Evolutionary conservation across 2,797 vertebrate genomes (phyloP).

Genomic region (Leptatherina wallacei): DNA sequence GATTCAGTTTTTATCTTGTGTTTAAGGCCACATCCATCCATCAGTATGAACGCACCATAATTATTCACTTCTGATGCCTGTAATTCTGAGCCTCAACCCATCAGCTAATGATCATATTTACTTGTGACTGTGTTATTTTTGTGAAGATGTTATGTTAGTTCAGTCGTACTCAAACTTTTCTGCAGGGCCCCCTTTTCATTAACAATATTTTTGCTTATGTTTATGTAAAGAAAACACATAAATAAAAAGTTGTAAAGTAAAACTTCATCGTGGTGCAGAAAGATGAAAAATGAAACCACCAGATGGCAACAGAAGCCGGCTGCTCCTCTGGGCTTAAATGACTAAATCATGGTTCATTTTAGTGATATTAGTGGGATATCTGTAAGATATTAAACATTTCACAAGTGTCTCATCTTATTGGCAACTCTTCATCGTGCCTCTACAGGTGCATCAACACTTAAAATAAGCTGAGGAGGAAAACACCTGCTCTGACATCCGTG

Average conservation of each 20-base stretch:
- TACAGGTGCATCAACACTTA: not conserved
- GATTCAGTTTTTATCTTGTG: not conserved
- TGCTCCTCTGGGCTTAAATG: not conserved
- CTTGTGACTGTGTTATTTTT: not conserved
- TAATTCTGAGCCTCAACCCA: not conserved
- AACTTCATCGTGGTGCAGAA: not conserved
- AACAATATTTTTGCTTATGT: too few relatives aligned
- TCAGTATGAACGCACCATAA: not conserved
- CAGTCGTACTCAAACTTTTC: too few relatives aligned
- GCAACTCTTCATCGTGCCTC: not conserved
- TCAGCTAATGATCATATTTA: not conserved
- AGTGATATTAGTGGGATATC: not conserved
- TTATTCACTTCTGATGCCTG: not conserved
- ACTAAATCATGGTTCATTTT: not conserved
- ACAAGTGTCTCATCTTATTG: not conserved
- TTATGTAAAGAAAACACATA: not conserved
- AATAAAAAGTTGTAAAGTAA: not conserved
- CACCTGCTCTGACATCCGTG: conserved; percentile 1
- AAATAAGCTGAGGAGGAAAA: not conserved
- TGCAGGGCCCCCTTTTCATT: too few relatives aligned
- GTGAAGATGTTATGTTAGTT: too few relatives aligned
- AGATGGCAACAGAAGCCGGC: conserved; percentile 51
- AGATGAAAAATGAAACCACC: not conserved
- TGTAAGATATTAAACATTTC: not conserved
- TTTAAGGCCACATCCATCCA: not conserved